Conservation (phyloP, 1,140 invertebrate genomes). For the Radopholus similis region DNA sequence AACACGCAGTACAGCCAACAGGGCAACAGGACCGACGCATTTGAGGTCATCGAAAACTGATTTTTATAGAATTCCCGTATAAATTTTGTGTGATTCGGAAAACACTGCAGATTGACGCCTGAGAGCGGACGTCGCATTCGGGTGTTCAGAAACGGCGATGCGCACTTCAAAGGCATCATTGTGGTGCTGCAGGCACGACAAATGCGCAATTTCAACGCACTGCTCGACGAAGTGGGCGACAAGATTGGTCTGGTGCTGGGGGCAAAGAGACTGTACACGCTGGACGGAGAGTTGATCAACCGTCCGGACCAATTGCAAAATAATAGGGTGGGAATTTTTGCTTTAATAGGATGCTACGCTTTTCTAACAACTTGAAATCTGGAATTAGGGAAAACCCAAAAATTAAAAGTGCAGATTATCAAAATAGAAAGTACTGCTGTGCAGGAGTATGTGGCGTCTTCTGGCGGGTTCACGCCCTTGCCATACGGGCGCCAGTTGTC, state of each 20-base stretch:
- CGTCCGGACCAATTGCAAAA: no score
- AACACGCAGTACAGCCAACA: no score
- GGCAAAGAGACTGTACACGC: conserved; percentile 16
- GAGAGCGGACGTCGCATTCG: conserved; percentile 25
- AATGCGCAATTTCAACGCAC: conserved; percentile 35
- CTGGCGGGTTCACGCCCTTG: conserved; percentile 12
- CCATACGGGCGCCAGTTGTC: conserved; percentile 9
- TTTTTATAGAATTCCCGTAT: no score
- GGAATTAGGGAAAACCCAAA: no score
- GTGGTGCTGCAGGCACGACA: conserved; percentile 34
- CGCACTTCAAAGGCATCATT: conserved; percentile 35
- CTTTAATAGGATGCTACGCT: no score
- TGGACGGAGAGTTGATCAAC: conserved; percentile 25
- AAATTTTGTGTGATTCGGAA: no score
- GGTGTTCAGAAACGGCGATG: conserved; percentile 39
- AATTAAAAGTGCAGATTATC: no score
- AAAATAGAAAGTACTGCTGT: no score
- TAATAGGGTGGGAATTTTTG: no score
- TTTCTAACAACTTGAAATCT: no score
- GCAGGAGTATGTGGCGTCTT: conserved; percentile 28
- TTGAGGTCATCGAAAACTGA: no score
- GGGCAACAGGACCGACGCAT: no score
- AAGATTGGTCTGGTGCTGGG: conserved; percentile 32
- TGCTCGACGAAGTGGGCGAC: conserved; percentile 33
- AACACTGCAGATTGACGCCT: conserved; percentile 16